Evolutionary conservation across 2,888 invertebrate species (phyloP), one percentile per base, ranked within the genome.

Genomic region (Dascillus cervinus): DNA sequence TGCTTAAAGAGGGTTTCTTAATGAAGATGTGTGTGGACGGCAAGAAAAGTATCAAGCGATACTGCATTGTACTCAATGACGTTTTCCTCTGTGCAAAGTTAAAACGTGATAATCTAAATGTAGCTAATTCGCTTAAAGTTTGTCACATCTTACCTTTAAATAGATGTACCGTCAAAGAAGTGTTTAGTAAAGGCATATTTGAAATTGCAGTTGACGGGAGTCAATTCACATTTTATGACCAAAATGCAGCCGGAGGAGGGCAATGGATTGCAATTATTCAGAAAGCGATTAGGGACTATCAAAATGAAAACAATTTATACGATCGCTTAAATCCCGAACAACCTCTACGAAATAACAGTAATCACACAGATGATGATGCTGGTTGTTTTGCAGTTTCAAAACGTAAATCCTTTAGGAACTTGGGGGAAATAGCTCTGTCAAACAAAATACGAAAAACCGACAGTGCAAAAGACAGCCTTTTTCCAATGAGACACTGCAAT

Each of bases 31-130:
- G 68, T 1, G 58, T 66, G 20, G 65, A 62, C 40, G 67, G 67
- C 3, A 59, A 62, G 34, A 58, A 58, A 13, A 65, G 72, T 33
- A 45, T 51, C 36, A 74, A 72, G 46, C 62, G 81, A 4, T 79
- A 81, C 54, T 77, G 82, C 39, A 72, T 83, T 41, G 66, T 85
- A 9, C 73, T 82, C 63, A 81, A 73, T 9, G 86, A 86, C 52
- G 77, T 81, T 47, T 66, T 86, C 23, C 67, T 86, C 57, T 82
- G 82, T 52, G 82, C 81, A 50, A 84, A 82, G 64, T 67, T 75
- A 28, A 62, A 70, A 30, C 71, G 73, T 9, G 58, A 66, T 3
- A 68, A 72, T 27, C 67, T 73, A 1, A 65, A 70, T 2, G 70
- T 72, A 14, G 68, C 74, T 6, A 74, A 73, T 49, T 74, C 76